Evolutionary conservation across 2,797 vertebrate species (phyloP), one percentile per base, ranked within the genome.

Genomic region (Fistularia commersonii): DNA sequence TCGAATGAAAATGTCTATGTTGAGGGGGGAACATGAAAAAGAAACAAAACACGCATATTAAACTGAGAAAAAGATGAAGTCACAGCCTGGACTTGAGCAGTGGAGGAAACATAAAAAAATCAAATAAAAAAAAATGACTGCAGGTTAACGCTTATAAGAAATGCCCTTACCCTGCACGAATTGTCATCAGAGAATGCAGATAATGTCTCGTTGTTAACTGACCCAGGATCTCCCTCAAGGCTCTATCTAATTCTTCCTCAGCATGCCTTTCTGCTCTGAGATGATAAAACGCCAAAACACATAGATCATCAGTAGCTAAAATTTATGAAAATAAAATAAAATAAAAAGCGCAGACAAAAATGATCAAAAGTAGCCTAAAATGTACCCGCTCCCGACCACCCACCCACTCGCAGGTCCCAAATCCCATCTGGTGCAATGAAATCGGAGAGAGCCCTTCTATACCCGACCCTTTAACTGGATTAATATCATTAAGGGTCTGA

Each of bases 241-340:
- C 93, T 94, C 94, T 93, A 92, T 92, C 92, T 91, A 98, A 94
- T 87, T 94, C 91, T 85, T 91, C 93, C 85, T 93, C 93, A 89
- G 94, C 91, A 86, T 94, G 92, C 90, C 93, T 96, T 87, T 84
- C 88, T 87, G 90, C 69, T 91, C 79, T 89, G 88, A 77, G 85
- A 87, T 79, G 87, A 85, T 91, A 87, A 89, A 89, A 89, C 81
- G 85, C 88, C 86, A 87, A 83, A 87, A 89, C 82, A 89, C 79
- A 90, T 74, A 85, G 69, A 83, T 81, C 69, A 74, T 88, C 84
- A 89, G 85, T 81, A 78, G 87, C 77, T 71, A 63, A 23, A 23
- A 23, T 2, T 2, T 23, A 64, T 50, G 47, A 13, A 44, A 6
- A 34, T 5, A 32, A 48, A n/a, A 41, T 3, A 5, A 48, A 34